Evolutionary conservation across 2,113 vertebrate species (phyloP), one percentile per base, ranked within the genome.

Genomic region (Hydrolagus affinis): DNA sequence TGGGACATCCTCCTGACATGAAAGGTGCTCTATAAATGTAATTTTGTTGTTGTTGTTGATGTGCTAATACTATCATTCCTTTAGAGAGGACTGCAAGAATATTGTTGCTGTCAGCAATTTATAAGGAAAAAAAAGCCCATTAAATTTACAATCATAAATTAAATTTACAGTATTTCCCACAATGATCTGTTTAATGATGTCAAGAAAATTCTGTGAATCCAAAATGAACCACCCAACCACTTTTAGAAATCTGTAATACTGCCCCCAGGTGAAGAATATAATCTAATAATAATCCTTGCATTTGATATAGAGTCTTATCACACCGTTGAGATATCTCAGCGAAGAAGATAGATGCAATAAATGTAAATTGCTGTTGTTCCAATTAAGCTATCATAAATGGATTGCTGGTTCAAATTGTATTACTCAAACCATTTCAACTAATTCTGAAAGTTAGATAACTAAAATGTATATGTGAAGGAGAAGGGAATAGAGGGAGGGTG

Each of bases 171-270:
- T 57, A 57, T 80, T 80, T 80, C 25, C 76, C 23, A n/a, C 14
- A 62, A 80, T 80, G 59, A 80, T 80, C 76, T 62, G 11, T 80
- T 80, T 80, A 80, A 60, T 60, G 64, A 80, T 80, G 76, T 64
- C 57, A 80, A 80, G 21, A 15, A 11, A 64, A 62, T 80, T n/a
- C 59, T 64, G 59, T 17, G 62, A 80, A 80, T 80, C 76, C n/a
- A 17, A 15, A 80, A 80, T 80, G n/a, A 80, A 80, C 76, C 59
- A 80, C n/a, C 76, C n/a, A 80, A 80, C 28, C 11, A 28, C 64
- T 80, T 80, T 14, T 80, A 23, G 57, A n/a, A n/a, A n/a, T n/a
- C n/a, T n/a, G n/a, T n/a, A n/a, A n/a, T n/a, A n/a, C n/a, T n/a
- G n/a, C n/a, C n/a, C n/a, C n/a, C n/a, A n/a, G n/a, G n/a, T n/a